Evolutionary conservation across 2,888 invertebrate genomes (phyloP).

Genomic region (Drosophila stalkeri): DNA sequence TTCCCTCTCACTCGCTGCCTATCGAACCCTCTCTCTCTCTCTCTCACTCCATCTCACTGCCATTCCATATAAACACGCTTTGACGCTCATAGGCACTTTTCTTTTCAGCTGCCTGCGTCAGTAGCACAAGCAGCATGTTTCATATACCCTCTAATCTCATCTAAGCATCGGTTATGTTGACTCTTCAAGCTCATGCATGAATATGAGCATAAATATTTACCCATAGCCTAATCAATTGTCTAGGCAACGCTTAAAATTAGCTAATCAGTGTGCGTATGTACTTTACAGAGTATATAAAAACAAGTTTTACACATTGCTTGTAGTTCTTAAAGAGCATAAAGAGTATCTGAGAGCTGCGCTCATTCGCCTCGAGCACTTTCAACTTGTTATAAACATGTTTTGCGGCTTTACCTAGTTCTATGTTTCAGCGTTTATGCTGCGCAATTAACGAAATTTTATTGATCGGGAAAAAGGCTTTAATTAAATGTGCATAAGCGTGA

Average conservation of each 20-base stretch:
- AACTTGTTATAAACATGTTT: constrained; percentile 27
- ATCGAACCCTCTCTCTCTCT: not conserved
- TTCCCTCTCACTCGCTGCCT: not conserved
- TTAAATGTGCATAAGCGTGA: constrained; percentile 6
- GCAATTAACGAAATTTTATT: constrained; percentile 14
- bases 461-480: constrained; percentile 21
- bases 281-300: not conserved
- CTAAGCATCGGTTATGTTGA: not conserved
- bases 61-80: constrained; percentile 8
- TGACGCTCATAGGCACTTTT: constrained; percentile 51
- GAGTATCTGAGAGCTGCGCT: constrained; percentile 28
- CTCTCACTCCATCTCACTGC: not conserved
- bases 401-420: constrained; percentile 21
- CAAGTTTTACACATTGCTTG: not conserved
- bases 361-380: not conserved
- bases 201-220: not conserved
- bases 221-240: not conserved
- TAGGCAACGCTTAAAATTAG: not conserved
- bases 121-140: constrained; percentile 27
- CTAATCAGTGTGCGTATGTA: not conserved
- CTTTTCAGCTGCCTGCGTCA: constrained; percentile 49
- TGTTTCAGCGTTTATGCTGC: constrained; percentile 33
- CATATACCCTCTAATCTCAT: constrained; percentile 26
- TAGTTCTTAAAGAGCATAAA: not conserved
- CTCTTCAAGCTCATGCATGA: not conserved